Percentiles rank a stretch among this genome's conserved stretches.
Conservation (phyloP, 2,888 invertebrate species). For the Agrochola lychnidis region DNA sequence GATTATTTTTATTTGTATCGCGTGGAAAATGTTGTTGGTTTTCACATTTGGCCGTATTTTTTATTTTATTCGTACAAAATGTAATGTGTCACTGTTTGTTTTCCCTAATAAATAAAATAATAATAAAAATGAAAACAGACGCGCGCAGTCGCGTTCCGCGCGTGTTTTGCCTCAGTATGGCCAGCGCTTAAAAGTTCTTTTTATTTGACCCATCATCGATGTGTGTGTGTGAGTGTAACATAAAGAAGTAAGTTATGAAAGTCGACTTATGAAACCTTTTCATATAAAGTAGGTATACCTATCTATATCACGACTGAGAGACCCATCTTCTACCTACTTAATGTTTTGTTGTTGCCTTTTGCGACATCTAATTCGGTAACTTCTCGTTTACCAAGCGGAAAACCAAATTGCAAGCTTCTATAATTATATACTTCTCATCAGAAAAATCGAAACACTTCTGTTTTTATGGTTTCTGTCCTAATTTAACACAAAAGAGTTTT, state of each 20-base stretch:
- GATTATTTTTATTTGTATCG: no score
- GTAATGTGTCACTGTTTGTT: no score
- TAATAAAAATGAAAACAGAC: no score
- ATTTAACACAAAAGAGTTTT: no score
- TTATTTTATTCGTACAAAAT: no score
- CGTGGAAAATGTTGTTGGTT: no score
- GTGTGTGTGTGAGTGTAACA: not conserved
- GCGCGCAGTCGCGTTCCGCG: not conserved
- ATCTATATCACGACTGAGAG: not conserved
- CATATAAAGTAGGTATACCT: not conserved
- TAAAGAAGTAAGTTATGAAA: constrained; percentile 16
- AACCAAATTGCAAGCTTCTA: not conserved
- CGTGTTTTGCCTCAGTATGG: not conserved
- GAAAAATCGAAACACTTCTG: no score
- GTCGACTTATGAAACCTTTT: constrained; percentile 35
- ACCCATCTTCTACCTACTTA: constrained; percentile 2
- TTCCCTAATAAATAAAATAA: no score
- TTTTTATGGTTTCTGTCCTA: no score
- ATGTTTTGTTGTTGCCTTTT: constrained; percentile 2
- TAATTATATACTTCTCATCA: no score
- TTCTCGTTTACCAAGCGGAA: not conserved
- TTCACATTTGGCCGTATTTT: no score
- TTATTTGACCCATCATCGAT: not conserved
- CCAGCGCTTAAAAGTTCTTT: not conserved
- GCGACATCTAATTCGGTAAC: not conserved